Percentiles rank a stretch among this genome's conserved stretches.
phyloP scores from a whole-genome alignment of 2,888 invertebrate species.

The Oscheius sp. region DNA sequence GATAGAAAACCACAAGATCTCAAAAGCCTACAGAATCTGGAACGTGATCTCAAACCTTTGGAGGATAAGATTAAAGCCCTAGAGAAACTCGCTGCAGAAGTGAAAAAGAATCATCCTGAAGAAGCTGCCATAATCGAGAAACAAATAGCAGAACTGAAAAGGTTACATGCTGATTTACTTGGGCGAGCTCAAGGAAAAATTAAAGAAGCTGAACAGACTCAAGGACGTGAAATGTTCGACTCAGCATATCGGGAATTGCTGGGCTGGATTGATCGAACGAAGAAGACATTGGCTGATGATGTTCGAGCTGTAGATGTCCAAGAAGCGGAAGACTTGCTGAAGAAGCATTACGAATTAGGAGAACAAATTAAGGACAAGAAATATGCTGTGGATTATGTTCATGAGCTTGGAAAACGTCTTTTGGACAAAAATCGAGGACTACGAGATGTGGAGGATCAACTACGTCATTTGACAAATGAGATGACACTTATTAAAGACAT shows the following conservation, averaged over 20 bases:
- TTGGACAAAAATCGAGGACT: conserved; percentile 74
- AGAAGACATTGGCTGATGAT: conserved; percentile 48
- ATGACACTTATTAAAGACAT: conserved; percentile 66
- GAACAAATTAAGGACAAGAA: conserved; percentile 75
- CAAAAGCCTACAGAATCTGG: conserved; percentile 76
- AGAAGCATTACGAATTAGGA: conserved; percentile 87
- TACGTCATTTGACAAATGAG: conserved; percentile 38
- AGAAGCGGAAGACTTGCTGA: conserved; percentile 87
- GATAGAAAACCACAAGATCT: conserved; percentile 74
- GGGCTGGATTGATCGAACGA: conserved; percentile 56
- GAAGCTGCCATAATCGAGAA: conserved; percentile 86
- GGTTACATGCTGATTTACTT: conserved; percentile 85
- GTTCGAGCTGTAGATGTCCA: conserved; percentile 76
- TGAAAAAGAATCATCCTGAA: conserved; percentile 81
- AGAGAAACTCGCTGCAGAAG: conserved; percentile 83
- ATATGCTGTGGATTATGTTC: conserved; percentile 78
- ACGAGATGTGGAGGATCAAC: conserved; percentile 53
- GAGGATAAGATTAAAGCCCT: conserved; percentile 87
- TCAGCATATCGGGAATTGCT: conserved; percentile 53
- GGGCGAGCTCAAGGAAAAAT: conserved; percentile 84
- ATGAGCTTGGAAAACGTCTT: conserved; percentile 78
- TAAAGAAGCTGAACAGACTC: conserved; percentile 87
- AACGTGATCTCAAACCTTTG: conserved; percentile 91
- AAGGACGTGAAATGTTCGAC: conserved; percentile 86
- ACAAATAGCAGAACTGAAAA: conserved; percentile 84